A percentile compares a stretch with the other conserved stretches of the same genome.
phyloP scores from a whole-genome alignment of 2,113 vertebrate genomes.

The Verasper variegatus region DNA sequence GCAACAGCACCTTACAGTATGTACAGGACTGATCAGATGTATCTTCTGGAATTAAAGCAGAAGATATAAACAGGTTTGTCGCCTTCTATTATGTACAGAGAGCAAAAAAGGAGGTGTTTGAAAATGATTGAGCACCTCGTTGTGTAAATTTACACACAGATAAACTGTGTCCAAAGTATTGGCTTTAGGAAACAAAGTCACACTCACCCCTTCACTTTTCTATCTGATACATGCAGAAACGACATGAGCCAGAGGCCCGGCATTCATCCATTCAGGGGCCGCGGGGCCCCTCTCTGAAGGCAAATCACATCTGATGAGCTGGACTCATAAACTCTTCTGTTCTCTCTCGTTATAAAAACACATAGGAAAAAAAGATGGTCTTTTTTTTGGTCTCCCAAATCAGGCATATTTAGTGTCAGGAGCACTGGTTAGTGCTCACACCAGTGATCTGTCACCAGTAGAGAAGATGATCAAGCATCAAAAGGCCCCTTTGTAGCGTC shows the following conservation, averaged over 20 bases:
- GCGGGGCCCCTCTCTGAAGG: conserved; percentile 52
- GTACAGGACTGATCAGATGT: conserved; percentile 61
- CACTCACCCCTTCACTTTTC: conserved; percentile 42
- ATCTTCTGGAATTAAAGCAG: conserved; percentile 24
- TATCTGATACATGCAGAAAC: conserved; percentile 62
- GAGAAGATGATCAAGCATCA: conserved; percentile 56
- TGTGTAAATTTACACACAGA: conserved; percentile 47
- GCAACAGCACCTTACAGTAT: conserved; percentile 61
- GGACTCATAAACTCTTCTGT: conserved; percentile 47
- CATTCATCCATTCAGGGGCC: conserved; percentile 48
- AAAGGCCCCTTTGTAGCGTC: conserved; percentile 73
- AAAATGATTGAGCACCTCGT: conserved; percentile 63
- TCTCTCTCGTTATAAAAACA: conserved; percentile 32
- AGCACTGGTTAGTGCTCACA: conserved; percentile 56
- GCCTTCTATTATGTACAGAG: conserved; percentile 65
- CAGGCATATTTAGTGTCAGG: conserved; percentile 66
- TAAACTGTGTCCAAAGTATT: conserved; percentile 51
- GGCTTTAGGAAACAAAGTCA: conserved; percentile 49
- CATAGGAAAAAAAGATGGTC: conserved; percentile 44
- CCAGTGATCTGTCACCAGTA: conserved; percentile 46
- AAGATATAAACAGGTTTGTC: conserved; percentile 46
- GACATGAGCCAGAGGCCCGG: conserved; percentile 17
- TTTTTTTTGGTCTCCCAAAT: conserved; percentile 74
- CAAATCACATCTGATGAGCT: conserved; percentile 55
- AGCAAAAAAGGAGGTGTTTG: conserved; percentile 43